A percentile compares a stretch with the other conserved stretches of the same genome.
Evolutionary conservation across 2,797 vertebrate genomes (phyloP).

Genomic region (Avahi laniger): DNA sequence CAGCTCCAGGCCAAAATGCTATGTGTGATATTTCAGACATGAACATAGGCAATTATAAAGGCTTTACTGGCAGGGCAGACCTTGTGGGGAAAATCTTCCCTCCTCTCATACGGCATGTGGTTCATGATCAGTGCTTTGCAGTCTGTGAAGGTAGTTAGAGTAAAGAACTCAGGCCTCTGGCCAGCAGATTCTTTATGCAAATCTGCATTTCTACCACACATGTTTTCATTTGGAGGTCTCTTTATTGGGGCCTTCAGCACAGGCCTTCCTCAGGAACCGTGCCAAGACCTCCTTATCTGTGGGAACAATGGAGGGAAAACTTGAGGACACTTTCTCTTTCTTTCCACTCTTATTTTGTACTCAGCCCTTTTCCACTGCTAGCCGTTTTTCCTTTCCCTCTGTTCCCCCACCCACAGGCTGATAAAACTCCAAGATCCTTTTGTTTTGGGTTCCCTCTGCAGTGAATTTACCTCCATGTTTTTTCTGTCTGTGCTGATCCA

Average conservation of each 20-base stretch:
- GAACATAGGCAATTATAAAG: not conserved
- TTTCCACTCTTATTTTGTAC: not conserved
- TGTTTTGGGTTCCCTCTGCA: not conserved
- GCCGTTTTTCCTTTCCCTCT: not conserved
- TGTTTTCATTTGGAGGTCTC: not conserved
- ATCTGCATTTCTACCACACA: not conserved
- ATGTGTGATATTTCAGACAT: not conserved
- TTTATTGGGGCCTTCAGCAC: too few species aligned
- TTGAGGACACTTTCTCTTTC: not conserved
- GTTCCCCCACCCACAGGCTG: too few species aligned
- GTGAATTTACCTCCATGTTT: not conserved
- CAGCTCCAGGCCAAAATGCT: too few species aligned
- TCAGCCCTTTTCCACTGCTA: not conserved
- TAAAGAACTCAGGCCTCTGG: too few species aligned
- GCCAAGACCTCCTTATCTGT: not conserved
- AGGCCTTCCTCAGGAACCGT: not conserved
- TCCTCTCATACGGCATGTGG: not conserved
- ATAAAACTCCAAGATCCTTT: not conserved
- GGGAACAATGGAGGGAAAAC: not conserved
- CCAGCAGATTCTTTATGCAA: not conserved
- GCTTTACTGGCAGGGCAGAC: fast-evolving
- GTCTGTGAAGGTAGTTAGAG: not conserved
- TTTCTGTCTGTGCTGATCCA: not conserved
- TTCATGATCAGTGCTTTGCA: not conserved
- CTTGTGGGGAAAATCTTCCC: not conserved